phyloP scores from a whole-genome alignment of 2,113 vertebrate genomes.

The Prionailurus bengalensis region DNA sequence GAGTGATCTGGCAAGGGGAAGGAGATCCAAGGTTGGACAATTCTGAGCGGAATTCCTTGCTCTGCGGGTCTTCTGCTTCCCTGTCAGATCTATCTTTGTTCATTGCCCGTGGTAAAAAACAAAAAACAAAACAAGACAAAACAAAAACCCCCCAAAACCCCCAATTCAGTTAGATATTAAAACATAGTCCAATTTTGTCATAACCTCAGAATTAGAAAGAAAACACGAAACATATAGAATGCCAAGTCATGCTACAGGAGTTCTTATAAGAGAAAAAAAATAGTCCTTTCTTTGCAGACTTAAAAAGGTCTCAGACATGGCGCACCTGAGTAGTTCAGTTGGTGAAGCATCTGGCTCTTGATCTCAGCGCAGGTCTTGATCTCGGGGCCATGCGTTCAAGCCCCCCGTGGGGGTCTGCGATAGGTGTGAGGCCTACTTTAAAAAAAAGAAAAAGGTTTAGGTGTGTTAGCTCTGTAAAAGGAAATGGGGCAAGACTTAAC shows the following conservation, averaged over 20 bases:
- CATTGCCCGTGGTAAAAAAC: neutral
- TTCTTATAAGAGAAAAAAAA: slow-evolving; percentile 68
- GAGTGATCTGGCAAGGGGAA: neutral
- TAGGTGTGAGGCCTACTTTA: too few relatives aligned
- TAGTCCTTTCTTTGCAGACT: slow-evolving; percentile 48
- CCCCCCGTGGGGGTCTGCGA: too few relatives aligned
- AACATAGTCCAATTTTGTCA: slow-evolving; percentile 66
- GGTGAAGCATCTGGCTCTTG: too few relatives aligned
- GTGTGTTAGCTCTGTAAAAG: slow-evolving; percentile 71
- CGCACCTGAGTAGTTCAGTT: too few relatives aligned
- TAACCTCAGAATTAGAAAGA: slow-evolving; percentile 77
- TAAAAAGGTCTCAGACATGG: neutral
- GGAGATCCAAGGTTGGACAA: neutral
- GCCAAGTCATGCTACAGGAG: slow-evolving; percentile 17
- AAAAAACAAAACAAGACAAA: neutral
- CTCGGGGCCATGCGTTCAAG: too few relatives aligned
- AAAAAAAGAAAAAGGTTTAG: neutral
- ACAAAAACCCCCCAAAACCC: too few relatives aligned
- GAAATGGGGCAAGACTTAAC: slow-evolving; percentile 66
- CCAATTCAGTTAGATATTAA: neutral
- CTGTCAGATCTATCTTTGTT: neutral
- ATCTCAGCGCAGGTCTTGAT: too few relatives aligned
- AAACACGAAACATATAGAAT: slow-evolving; percentile 78
- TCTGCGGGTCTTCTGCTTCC: neutral
- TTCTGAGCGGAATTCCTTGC: neutral